Evolutionary conservation across 2,888 invertebrate species (phyloP), one percentile per base, ranked within the genome.

Genomic region (Corythucha ciliata): DNA sequence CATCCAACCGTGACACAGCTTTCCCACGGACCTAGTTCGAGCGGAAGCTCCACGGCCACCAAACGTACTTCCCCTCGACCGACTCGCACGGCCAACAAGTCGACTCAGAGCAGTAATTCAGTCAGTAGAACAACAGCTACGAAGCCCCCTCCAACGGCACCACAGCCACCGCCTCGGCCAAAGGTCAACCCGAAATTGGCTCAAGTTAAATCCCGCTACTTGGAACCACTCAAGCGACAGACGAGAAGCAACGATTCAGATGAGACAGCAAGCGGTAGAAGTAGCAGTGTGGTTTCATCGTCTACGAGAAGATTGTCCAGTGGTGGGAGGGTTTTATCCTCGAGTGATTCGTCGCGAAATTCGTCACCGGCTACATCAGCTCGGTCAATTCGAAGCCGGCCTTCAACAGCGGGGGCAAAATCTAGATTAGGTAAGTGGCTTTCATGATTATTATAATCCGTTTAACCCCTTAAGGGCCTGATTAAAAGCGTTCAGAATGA

Each of bases 311-410:
- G 66, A 18, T 57, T 67, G 2, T 71, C 69, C 25, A 73, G 71
- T 49, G 62, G 71, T 18, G 65, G 69, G 18, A 69, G 72, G 33
- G 72, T 71, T 56, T 69, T 73, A 14, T 77, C 77, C 1, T 78
- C 77, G 1, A 78, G 76, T 40, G 81, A 81, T 60, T 81, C 81
- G 1, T 81, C 81, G 0, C 71, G 80, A 10, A 81, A 79, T 54
- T 79, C 80, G 2, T 81, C 81, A 61, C 81, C 81, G 1, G 74
- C 78, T 2, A 73, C 73, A n/a, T n/a, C n/a, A n/a, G n/a, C n/a
- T n/a, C n/a, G n/a, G n/a, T n/a, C n/a, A n/a, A n/a, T n/a, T n/a
- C n/a, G n/a, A n/a, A n/a, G n/a, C n/a, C n/a, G n/a, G n/a, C n/a
- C n/a, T n/a, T n/a, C n/a, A n/a, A n/a, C n/a, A n/a, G n/a, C n/a